Evolutionary conservation across 2,113 vertebrate genomes (phyloP), one percentile per base, ranked within the genome.

Genomic region (Chamaetylas fuelleborni): DNA sequence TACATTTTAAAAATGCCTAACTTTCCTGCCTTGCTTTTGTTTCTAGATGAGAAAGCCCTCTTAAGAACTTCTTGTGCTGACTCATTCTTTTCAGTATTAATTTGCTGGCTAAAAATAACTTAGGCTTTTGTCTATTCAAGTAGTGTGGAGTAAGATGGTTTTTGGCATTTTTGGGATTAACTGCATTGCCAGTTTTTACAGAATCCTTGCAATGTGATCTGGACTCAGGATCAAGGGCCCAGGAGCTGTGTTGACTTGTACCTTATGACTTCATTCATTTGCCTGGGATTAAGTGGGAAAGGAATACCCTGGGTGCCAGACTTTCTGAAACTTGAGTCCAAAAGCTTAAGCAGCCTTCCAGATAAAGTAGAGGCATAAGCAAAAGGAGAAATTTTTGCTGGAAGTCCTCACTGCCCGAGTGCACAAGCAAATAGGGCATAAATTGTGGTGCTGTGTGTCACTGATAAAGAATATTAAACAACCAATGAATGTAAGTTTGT

Each of bases 61-160:
- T 33, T 90, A 66, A 81, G 82, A 69, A 87, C 77, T 54, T 58
- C 73, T 77, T 86, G 54, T 86, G 91, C 85, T 88, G 91, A 92
- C n/a, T 92, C 58, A 62, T 31, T 96, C 56, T 94, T 95, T 86
- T 58, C 61, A 60, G 61, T 70, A 85, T 86, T 94, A 96, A 93
- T 97, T 97, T 90, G 89, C 81, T 76, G 56, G 72, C 81, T 97
- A 96, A 96, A 96, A 97, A 96, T 97, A 97, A 91, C 92, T 91
- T 47, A 22, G 26, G 73, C 65, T 91, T 81, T 92, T 92, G 56
- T 86, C 72, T 78, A 12, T 92, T 97, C 56, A 57, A 90, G 76
- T 85, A 72, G 50, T 53, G 72, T 60, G 50, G n/a, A 80, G 28
- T 81, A 76, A 88, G 71, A 53, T 4, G 8, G 3, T 8, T 83